Evolutionary conservation across 1,140 invertebrate genomes (phyloP), one percentile per base, ranked within the genome.

Genomic region (Cotesia chilonis): DNA sequence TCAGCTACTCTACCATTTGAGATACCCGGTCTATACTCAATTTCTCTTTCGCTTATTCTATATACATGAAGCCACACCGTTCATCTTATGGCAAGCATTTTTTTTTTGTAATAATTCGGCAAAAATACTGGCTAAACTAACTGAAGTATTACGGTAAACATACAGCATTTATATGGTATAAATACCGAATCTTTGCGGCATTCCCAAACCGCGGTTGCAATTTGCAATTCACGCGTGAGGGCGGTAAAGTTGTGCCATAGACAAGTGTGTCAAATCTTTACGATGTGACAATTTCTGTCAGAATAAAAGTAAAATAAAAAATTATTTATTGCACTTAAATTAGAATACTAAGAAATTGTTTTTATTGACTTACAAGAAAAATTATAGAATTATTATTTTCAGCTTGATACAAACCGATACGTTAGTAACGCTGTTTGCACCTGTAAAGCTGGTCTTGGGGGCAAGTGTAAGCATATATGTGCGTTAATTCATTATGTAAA

Each of bases 401-500:
- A 74, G 72, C n/a, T 74, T n/a, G 72, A 65, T 57, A 55, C 37
- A n/a, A 64, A 74, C 17, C 12, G 72, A 54, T 14, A 74, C 54
- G 37, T 65, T 20, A 41, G 6, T 65, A 54, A 70, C 70, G 67
- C 72, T 35, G n/a, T 10, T 37, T 74, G 68, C 52, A 36, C 57
- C 9, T 74, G 72, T 55, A 55, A 64, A 64, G 72, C 67, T 41
- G 72, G 72, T 17, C 54, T 70, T 12, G n/a, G 35, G n/a, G 67
- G 60, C 12, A 65, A 63, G 41, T 74, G 72, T 35, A 70, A 74
- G 52, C 72, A 74, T 54, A 70, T 74, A 35, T 28, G 66, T 74
- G 72, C 72, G 28, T 36, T 74, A 7, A 28, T 71, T 38, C 51
- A 60, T 61, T 74, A 71, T 47, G 61, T 70, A 4, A 74, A 74